Conservation (phyloP, 2,797 vertebrate species). For the Muscicapa striata region DNA sequence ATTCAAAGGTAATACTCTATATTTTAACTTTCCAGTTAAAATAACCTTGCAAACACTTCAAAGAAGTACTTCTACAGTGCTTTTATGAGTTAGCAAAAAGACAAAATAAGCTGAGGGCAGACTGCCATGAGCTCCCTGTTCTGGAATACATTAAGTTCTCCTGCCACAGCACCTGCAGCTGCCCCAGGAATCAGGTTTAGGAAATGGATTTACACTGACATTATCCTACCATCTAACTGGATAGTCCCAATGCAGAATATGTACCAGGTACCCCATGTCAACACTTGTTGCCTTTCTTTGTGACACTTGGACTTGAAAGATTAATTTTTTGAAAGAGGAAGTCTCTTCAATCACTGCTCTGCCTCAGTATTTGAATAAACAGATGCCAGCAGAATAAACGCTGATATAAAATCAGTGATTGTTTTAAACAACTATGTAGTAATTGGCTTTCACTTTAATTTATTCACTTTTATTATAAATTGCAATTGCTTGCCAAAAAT, state of each 20-base stretch:
- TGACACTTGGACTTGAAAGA: not conserved
- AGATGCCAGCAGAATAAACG: not conserved
- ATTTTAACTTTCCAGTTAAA: not conserved
- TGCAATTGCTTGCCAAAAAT: too few relatives aligned
- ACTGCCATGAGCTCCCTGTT: not conserved
- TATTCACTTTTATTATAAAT: too few relatives aligned
- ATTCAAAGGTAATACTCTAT: not conserved
- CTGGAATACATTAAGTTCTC: not conserved
- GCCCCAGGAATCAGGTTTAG: not conserved
- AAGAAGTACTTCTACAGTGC: not conserved
- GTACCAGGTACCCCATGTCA: not conserved
- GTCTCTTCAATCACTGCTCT: not conserved
- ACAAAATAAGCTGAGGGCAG: not conserved
- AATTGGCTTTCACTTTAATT: too few relatives aligned
- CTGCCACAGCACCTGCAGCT: not conserved
- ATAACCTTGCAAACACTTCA: not conserved
- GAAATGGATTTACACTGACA: not conserved
- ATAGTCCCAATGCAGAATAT: not conserved
- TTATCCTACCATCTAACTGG: not conserved
- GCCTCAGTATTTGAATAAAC: not conserved
- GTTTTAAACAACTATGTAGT: too few relatives aligned
- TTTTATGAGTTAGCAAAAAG: not conserved
- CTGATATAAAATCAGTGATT: not conserved
- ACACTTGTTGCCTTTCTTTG: fast-evolving
- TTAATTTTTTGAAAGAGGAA: not conserved